phyloP scores from a whole-genome alignment of 2,797 vertebrate genomes.

The Centropyge bicolor region DNA sequence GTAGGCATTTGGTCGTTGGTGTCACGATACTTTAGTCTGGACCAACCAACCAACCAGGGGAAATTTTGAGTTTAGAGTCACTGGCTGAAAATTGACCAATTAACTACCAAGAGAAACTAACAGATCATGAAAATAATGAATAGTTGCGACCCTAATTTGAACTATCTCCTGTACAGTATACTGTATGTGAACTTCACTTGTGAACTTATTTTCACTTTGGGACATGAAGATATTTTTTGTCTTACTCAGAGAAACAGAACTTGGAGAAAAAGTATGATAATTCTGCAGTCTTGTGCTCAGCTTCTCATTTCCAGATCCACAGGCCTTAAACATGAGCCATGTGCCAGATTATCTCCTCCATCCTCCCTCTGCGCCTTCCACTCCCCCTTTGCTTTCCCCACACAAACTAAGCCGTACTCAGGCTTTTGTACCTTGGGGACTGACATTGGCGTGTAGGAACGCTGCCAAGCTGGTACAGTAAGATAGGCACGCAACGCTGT shows the following conservation, averaged over 20 bases:
- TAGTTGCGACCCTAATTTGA: not conserved
- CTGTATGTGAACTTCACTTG: not conserved
- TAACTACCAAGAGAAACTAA: not conserved
- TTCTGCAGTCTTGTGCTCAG: slow-evolving; percentile 11
- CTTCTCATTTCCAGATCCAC: slow-evolving; percentile 45
- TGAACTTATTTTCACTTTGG: not conserved
- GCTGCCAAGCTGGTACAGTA: slow-evolving; percentile 70
- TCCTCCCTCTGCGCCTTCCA: slow-evolving; percentile 24
- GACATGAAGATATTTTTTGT: not conserved
- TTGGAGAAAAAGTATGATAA: slow-evolving; percentile 20
- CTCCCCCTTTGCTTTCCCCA: slow-evolving; percentile 43
- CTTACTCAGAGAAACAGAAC: slow-evolving; percentile 10
- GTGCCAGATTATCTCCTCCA: slow-evolving; percentile 61
- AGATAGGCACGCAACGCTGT: slow-evolving; percentile 64
- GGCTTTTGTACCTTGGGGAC: slow-evolving; percentile 65
- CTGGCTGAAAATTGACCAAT: not conserved
- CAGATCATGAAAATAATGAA: not conserved
- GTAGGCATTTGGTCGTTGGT: too few species aligned
- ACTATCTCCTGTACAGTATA: not conserved
- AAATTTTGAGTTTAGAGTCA: not conserved
- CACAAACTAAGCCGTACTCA: slow-evolving; percentile 53
- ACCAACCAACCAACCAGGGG: not conserved
- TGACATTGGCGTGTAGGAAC: slow-evolving; percentile 58
- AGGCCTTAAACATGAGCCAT: slow-evolving; percentile 51
- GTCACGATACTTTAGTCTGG: too few species aligned